A percentile compares a stretch with the other conserved stretches of the same genome.
Evolutionary conservation across 2,888 invertebrate genomes (phyloP).

Genomic region (Trissolcus japonicus): DNA sequence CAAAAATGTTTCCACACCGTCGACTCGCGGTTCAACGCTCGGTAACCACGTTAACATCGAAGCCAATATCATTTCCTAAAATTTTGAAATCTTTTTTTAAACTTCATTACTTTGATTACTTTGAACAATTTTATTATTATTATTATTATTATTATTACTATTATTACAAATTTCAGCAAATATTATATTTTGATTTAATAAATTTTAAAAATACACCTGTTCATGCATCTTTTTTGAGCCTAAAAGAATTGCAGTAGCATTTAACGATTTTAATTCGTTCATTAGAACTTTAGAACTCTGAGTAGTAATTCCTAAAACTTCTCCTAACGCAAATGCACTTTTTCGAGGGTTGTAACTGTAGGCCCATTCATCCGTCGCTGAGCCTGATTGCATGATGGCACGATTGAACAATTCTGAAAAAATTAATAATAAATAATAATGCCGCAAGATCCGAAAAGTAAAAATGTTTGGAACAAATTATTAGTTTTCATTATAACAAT

Average conservation of each 20-base stretch:
- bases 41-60: constrained; percentile 64
- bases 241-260: constrained; percentile 62
- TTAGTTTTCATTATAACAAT: background rate
- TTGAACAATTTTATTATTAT: no score
- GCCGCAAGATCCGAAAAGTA: background rate
- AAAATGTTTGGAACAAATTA: background rate
- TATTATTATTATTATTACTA: no score
- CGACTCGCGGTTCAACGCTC: constrained; percentile 64
- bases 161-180: background rate
- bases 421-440: background rate
- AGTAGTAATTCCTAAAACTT: constrained; percentile 67
- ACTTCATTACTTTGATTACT: background rate
- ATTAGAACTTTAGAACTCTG: constrained; percentile 66
- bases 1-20: constrained; percentile 68
- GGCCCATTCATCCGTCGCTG: constrained; percentile 64
- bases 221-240: constrained; percentile 51
- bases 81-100: background rate
- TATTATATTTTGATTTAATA: background rate
- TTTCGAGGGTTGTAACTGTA: constrained; percentile 63
- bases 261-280: constrained; percentile 62
- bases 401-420: constrained; percentile 61
- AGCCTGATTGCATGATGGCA: constrained; percentile 70
- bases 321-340: constrained; percentile 68
- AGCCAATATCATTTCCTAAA: constrained; percentile 25
- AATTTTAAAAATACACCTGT: constrained; percentile 16